phyloP scores from a whole-genome alignment of 2,888 invertebrate species.

The Phaonia tiefii region DNA sequence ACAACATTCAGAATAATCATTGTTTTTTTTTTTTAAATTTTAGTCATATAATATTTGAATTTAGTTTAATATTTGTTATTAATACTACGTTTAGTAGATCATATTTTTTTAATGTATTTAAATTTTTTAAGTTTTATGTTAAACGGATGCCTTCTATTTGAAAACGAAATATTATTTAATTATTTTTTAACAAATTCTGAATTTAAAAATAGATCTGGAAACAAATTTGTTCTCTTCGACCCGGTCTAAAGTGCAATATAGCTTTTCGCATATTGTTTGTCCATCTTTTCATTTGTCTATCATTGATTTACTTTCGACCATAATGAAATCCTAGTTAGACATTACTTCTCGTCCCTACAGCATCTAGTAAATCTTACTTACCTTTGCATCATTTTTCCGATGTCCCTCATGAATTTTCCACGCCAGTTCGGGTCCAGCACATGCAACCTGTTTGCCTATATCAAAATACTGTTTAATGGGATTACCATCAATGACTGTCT shows the following conservation, averaged over 20 bases:
- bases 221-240: not conserved
- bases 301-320: constrained; percentile 10
- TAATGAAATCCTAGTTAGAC: constrained; percentile 32
- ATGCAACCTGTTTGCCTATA: constrained; percentile 90
- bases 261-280: not conserved
- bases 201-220: too few relatives aligned
- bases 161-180: too few relatives aligned
- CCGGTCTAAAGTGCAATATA: too few relatives aligned
- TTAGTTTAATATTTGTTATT: too few relatives aligned
- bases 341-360: not conserved
- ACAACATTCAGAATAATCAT: too few relatives aligned
- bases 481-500: constrained; percentile 86
- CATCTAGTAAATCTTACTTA: constrained; percentile 80
- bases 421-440: constrained; percentile 92
- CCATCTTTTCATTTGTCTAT: constrained; percentile 9
- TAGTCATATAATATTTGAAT: too few relatives aligned
- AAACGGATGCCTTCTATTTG: too few relatives aligned
- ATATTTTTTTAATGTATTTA: too few relatives aligned
- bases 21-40: too few relatives aligned
- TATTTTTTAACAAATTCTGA: too few relatives aligned
- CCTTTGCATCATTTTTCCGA: constrained; percentile 94
- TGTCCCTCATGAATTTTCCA: constrained; percentile 96
- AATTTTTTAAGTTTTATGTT: too few relatives aligned
- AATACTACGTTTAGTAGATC: too few relatives aligned
- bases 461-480: constrained; percentile 94